A percentile compares a stretch with the other conserved stretches of the same genome.
Conservation (phyloP, 2,888 invertebrate genomes). For the Xanthostigma xanthostigma region DNA sequence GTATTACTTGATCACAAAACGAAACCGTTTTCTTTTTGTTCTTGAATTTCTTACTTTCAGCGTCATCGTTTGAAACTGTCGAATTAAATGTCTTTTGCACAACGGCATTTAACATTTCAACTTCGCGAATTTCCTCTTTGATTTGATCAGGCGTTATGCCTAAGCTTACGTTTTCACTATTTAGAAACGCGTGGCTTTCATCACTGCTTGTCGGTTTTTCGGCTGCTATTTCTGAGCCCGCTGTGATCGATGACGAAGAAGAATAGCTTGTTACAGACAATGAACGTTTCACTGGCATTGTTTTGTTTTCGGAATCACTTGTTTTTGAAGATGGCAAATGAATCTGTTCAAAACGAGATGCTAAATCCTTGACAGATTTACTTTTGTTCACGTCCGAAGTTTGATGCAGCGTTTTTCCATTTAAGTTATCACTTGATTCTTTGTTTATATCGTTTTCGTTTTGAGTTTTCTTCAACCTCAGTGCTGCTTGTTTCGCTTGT, state of each 20-base stretch:
- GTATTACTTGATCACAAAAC: conserved; percentile 85
- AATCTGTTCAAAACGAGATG: conserved; percentile 62
- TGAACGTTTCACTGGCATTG: conserved; percentile 13
- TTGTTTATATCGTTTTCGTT: conserved; percentile 16
- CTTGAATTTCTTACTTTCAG: conserved; percentile 33
- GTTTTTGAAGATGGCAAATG: conserved; percentile 20
- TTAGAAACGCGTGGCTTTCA: conserved; percentile 8
- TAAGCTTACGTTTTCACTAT: conserved; percentile 1
- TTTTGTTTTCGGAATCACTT: conserved; percentile 15
- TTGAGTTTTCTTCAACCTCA: conserved; percentile 37
- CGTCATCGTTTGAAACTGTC: conserved; percentile 34
- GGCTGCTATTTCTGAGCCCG: conserved; percentile 10
- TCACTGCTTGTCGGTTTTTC: conserved; percentile 10
- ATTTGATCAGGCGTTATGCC: conserved; percentile 33
- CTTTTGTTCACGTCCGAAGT: conserved; percentile 19
- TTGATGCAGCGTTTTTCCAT: conserved; percentile 3
- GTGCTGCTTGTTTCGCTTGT: conserved; percentile 61
- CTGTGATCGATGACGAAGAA: conserved; percentile 13
- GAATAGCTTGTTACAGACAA: conserved; percentile 11
- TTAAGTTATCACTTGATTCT: conserved; percentile 2
- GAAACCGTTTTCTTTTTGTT: conserved; percentile 87
- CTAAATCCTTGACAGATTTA: conserved; percentile 58
- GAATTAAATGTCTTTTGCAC: conserved; percentile 30
- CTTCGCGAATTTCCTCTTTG: conserved; percentile 38
- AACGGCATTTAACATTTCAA: conserved; percentile 37